A percentile compares a stretch with the other conserved stretches of the same genome.
These are phyloP conservation scores for Alloplasta piceator DNA, from an alignment of 2,888 invertebrate species.

Conservation along the genomic window DNA sequence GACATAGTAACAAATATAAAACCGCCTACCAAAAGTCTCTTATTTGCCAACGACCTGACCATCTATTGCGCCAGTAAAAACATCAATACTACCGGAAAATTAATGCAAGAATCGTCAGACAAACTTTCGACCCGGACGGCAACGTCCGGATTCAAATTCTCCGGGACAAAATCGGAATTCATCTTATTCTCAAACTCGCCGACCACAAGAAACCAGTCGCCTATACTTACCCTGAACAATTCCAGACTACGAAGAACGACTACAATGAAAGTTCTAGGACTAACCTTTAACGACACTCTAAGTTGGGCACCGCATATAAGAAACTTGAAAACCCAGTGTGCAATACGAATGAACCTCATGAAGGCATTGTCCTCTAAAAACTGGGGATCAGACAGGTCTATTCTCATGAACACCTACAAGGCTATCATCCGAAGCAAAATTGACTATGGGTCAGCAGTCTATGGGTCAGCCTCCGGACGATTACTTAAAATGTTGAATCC, in stretches of 20 bases:
- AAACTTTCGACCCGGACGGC: conserved; percentile 51
- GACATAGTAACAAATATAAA: conserved; percentile 28
- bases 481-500: too few species aligned
- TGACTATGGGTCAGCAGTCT: too few species aligned
- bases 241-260: conserved; percentile 19
- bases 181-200: conserved; percentile 38
- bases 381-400: conserved; percentile 48
- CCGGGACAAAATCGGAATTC: conserved; percentile 55
- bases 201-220: background rate
- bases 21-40: conserved; percentile 37
- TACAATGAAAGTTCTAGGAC: conserved; percentile 50
- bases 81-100: conserved; percentile 29
- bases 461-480: too few species aligned
- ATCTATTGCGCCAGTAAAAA: conserved; percentile 55
- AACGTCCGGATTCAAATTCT: conserved; percentile 64
- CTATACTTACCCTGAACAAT: conserved; percentile 29
- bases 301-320: conserved; percentile 64
- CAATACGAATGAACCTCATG: conserved; percentile 46
- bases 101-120: conserved; percentile 57
- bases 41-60: conserved; percentile 65
- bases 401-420: too few species aligned
- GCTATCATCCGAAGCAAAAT: too few species aligned
- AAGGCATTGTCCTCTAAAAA: conserved; percentile 43
- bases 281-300: conserved; percentile 64
- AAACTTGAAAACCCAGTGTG: conserved; percentile 47